Evolutionary conservation across 1,140 invertebrate genomes (phyloP).

Genomic region (Drosophila navojoa): DNA sequence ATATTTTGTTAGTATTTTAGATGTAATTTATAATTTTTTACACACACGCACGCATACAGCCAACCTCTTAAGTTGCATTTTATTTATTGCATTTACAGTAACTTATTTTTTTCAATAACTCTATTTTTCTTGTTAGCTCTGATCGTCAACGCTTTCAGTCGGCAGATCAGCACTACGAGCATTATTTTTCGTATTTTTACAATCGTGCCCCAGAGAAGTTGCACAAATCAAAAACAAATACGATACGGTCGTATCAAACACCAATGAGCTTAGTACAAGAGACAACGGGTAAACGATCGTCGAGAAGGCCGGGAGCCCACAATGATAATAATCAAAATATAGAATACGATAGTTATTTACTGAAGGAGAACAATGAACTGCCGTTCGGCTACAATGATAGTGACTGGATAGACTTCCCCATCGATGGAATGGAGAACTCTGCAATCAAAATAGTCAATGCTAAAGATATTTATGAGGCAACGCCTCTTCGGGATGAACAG

Average conservation of each 20-base stretch:
- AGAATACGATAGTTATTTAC: conserved; percentile 54
- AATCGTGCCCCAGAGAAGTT: conserved; percentile 57
- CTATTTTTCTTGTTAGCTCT: conserved; percentile 33
- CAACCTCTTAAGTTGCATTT: too few relatives aligned
- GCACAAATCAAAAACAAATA: conserved; percentile 33
- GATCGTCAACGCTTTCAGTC: conserved; percentile 50
- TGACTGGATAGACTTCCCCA: conserved; percentile 37
- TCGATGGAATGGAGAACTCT: conserved; percentile 8
- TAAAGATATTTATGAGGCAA: conserved; percentile 43
- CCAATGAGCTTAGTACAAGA: conserved; percentile 69
- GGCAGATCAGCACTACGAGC: conserved; percentile 69
- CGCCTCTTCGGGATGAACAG: conserved; percentile 33
- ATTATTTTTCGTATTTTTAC: conserved; percentile 79
- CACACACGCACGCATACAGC: too few relatives aligned
- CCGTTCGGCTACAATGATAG: conserved; percentile 41
- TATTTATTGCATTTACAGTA: background rate
- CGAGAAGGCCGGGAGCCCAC: conserved; percentile 20
- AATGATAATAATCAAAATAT: conserved; percentile 49
- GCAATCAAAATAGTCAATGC: conserved; percentile 19
- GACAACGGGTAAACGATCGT: conserved; percentile 29
- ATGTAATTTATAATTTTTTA: too few relatives aligned
- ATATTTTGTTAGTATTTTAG: background rate
- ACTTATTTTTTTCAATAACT: background rate
- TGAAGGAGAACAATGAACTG: conserved; percentile 64
- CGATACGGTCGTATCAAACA: conserved; percentile 43